Evolutionary conservation across 2,797 vertebrate species (phyloP), one percentile per base, ranked within the genome.

Genomic region (Dendrocincla tyrannina): DNA sequence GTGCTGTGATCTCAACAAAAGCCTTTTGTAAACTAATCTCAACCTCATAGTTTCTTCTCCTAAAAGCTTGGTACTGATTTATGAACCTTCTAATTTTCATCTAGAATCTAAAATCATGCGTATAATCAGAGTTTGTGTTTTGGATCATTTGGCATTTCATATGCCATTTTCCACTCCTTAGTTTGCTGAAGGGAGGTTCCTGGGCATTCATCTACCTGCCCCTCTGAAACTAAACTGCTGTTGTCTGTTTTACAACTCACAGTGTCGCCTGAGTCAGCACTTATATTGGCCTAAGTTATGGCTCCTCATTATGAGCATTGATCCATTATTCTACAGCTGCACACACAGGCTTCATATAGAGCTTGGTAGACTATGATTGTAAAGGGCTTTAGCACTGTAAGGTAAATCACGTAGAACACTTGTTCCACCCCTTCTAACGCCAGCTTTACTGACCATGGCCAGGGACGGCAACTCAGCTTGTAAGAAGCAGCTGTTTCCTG

Each of bases 171-270:
- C 64, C 30, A 55, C 52, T 78, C 25, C 69, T 66, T 59, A 39
- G 35, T 55, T 89, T 78, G 60, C 73, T 78, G 50, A 75, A 75
- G 37, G 20, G 33, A 77, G 44, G 52, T 55, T 91, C 23, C 87
- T 73, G 79, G 23, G 85, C 69, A 46, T n/a, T 73, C 66, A 68
- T 44, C 47, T 63, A 72, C 39, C 74, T 77, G 85, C 42, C 35
- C 64, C 91, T 96, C 53, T 89, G 93, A 96, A 96, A 93, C 50
- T 74, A 85, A 91, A 88, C 76, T 91, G 68, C 68, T 41, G 16
- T 15, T 95, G 63, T 53, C 33, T 84, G 47, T 88, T 93, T 84
- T 82, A 84, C 76, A 41, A 67, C 64, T 78, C 82, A 53, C 2
- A 3, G 6, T 10, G 59, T 67, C 93, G 24, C 92, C 47, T 67